Conservation (phyloP, 2,888 invertebrate genomes). For the Drosophila differens region DNA sequence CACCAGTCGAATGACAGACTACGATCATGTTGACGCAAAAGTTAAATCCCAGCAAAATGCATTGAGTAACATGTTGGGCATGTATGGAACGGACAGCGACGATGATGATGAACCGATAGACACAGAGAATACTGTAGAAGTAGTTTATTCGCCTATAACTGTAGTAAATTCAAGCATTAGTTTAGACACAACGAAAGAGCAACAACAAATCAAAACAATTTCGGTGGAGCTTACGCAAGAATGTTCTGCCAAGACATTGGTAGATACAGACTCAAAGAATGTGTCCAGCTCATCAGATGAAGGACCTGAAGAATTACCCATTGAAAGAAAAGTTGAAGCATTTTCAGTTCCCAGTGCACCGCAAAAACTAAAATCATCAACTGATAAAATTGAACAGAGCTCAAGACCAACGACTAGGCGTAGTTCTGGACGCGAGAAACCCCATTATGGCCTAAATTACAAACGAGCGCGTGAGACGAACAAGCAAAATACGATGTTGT, state of each 20-base stretch:
- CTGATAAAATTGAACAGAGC: background rate
- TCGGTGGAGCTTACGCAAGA: background rate
- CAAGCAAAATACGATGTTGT: conserved; percentile 87
- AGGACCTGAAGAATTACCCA: conserved; percentile 72
- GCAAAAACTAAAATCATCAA: background rate
- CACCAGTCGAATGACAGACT: conserved; percentile 69
- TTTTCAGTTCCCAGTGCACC: background rate
- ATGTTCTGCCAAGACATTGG: fast-evolving
- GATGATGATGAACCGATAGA: conserved; percentile 33
- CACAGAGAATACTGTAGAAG: background rate
- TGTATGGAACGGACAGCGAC: conserved; percentile 83
- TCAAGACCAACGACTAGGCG: conserved; percentile 13
- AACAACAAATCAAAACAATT: background rate
- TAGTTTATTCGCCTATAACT: background rate
- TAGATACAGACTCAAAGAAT: background rate
- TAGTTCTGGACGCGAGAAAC: conserved; percentile 16
- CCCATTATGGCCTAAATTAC: conserved; percentile 76
- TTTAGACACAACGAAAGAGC: background rate
- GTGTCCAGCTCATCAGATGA: conserved; percentile 62
- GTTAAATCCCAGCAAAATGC: conserved; percentile 55
- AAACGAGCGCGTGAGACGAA: conserved; percentile 56
- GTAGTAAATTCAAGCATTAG: background rate
- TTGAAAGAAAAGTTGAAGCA: conserved; percentile 53
- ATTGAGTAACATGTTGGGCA: conserved; percentile 74
- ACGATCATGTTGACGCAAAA: conserved; percentile 63